Percentiles rank a stretch among this genome's conserved stretches.
Evolutionary conservation across 2,888 invertebrate species (phyloP).

Genomic region (Amphipyra tragopoginis): DNA sequence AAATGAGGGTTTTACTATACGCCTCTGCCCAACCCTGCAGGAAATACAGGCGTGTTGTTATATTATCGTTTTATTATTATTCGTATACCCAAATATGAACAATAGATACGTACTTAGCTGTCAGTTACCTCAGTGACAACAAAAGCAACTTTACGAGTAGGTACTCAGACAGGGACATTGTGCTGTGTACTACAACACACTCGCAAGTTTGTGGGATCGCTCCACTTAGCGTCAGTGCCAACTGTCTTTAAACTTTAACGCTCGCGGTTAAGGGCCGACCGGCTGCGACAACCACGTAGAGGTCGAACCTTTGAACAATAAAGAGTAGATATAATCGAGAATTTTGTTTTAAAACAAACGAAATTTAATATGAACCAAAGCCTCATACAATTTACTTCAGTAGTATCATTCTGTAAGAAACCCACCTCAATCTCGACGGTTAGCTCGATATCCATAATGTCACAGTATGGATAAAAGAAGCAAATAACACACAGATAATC

Average conservation of each 20-base stretch:
- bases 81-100: background rate
- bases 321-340: conserved; percentile 2
- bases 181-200: conserved; percentile 28
- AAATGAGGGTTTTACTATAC: no score
- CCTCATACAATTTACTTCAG: no score
- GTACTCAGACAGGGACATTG: conserved; percentile 19
- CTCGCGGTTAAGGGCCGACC: conserved; percentile 25
- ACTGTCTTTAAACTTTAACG: conserved; percentile 46
- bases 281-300: background rate
- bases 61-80: background rate
- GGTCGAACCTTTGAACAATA: conserved; percentile 11
- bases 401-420: no score
- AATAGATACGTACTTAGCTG: conserved; percentile 8
- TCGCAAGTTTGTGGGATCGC: conserved; percentile 42
- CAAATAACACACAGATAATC: no score
- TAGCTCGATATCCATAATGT: no score
- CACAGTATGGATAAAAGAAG: no score
- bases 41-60: no score
- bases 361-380: no score
- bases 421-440: no score
- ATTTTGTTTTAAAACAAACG: no score
- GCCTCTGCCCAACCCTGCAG: no score
- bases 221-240: conserved; percentile 49
- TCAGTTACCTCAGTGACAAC: conserved; percentile 30
- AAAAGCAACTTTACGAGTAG: conserved; percentile 36